phyloP scores from a whole-genome alignment of 64 coral and sea anemone species.

The Montipora capricornis region DNA sequence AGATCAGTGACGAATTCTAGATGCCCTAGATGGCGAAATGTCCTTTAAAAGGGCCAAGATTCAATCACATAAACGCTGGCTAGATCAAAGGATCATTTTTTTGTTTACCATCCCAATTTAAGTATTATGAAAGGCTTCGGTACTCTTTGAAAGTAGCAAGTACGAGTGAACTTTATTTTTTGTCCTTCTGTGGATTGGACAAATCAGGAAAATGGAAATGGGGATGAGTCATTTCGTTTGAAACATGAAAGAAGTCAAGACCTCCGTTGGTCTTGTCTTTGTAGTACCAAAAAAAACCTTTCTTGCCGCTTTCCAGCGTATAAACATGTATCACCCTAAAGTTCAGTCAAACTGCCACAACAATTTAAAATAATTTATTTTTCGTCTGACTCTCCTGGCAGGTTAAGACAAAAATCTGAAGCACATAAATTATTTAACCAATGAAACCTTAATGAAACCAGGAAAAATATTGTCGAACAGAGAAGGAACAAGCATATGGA shows the following conservation, averaged over 20 bases:
- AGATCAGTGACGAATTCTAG: no score
- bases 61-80: background rate
- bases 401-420: background rate
- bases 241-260: background rate
- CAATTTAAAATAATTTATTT: background rate
- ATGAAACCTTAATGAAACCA: background rate
- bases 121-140: background rate
- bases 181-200: background rate
- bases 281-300: background rate
- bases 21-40: no score
- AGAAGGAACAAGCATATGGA: background rate
- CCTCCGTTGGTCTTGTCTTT: no score
- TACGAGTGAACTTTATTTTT: background rate
- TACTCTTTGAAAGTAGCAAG: background rate
- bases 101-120: background rate
- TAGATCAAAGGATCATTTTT: background rate
- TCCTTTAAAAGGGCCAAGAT: no score
- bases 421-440: slow-evolving; percentile 14
- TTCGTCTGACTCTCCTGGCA: background rate
- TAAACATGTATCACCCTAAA: no score
- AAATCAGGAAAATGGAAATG: background rate
- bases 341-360: no score
- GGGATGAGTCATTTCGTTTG: background rate
- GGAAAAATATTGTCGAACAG: background rate
- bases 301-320: background rate